Conservation (phyloP, 2,113 vertebrate species). For the Chlorodrepanis virens region DNA sequence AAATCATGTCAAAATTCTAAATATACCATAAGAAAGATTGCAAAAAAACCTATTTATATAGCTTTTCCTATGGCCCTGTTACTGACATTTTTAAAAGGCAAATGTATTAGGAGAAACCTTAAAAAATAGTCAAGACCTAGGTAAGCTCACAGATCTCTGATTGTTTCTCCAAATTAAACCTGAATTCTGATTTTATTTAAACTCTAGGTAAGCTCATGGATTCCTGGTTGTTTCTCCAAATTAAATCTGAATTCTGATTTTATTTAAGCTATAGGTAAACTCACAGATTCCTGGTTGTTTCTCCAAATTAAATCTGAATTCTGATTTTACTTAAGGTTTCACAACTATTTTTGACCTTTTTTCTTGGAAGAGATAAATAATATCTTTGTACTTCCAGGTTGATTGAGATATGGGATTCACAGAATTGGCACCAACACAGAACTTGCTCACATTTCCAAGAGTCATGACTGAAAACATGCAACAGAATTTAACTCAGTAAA, state of each 20-base stretch:
- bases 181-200: not conserved
- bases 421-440: not conserved
- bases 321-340: not conserved
- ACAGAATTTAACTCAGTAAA: not conserved
- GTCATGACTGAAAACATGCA: not conserved
- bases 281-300: not conserved
- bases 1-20: not conserved
- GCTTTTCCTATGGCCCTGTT: not conserved
- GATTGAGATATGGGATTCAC: not conserved
- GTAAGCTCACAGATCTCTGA: not conserved
- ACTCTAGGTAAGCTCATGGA: not conserved
- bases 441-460: not conserved
- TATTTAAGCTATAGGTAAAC: not conserved
- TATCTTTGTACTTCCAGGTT: not conserved
- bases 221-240: not conserved
- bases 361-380: not conserved
- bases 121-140: constrained; percentile 12
- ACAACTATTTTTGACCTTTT: not conserved
- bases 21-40: not conserved
- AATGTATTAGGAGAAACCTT: constrained; percentile 1
- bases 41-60: accelerated
- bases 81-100: not conserved
- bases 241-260: not conserved
- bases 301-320: not conserved
- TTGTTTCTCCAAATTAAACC: not conserved